Base-by-base conservation (phyloP, 2,113 vertebrate genomes). In the Aptenodytes patagonicus region DNA sequence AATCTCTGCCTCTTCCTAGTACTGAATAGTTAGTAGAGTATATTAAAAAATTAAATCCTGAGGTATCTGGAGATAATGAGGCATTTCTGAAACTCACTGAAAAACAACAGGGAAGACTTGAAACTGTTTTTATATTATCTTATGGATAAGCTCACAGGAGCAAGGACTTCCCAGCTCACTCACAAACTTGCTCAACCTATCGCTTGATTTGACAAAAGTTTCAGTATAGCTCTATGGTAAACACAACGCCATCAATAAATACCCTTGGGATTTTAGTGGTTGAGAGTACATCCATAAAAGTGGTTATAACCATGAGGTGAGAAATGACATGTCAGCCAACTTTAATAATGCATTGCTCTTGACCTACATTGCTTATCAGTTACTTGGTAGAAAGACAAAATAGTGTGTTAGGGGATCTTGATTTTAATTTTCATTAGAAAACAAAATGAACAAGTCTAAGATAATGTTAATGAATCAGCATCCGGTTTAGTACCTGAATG, bases 391-490 rank as follows among this genome's bases (percentile, higher is more conserved):
- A 7, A 57, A 61, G 34, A 87, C 10, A 95, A 95, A 90, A 66
- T 80, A 46, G 17, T 46, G 17, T 54, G 32, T 47, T 83, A 88
- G 47, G 21, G 5, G 9, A 72, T 47, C 60, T 65, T 51, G 24
- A 80, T 80, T 92, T 94, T 60, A 58, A 54, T 73, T 96, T 96
- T 89, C 16, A 36, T 55, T 73, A 65, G 57, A 72, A 87, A 90
- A 46, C 6, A 88, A 90, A 95, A 81, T 26, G 22, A 92, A 60
- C 3, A 75, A 71, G 13, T 80, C 68, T 76, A 77, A 76, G 34
- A 40, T 36, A 92, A 68, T 18, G 25, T 24, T 60, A 93, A 69
- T 34, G 32, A 92, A 62, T 38, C 26, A 82, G 57, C 11, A 47
- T 34, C 10, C 20, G 25, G 28, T 61, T 79, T 91, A 34, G 24